Percentiles rank a stretch among this genome's conserved stretches.
These are phyloP conservation scores for Bufo bufo DNA, from an alignment of 2,113 vertebrate species.

Conservation along the genomic window DNA sequence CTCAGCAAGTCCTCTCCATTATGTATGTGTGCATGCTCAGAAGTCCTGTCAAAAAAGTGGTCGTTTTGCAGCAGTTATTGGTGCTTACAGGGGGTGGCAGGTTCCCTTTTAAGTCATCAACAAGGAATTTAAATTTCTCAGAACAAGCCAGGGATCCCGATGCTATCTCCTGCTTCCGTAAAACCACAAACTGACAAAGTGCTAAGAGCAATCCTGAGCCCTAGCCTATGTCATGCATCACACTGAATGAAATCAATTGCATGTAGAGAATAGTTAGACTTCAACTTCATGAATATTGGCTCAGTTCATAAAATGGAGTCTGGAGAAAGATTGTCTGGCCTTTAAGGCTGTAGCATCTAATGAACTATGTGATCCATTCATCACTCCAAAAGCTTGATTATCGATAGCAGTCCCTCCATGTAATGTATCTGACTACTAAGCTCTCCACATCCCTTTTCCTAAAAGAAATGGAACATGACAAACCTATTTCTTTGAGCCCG, in stretches of 20 bases:
- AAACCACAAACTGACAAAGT: not conserved
- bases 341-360: slow-evolving; percentile 49
- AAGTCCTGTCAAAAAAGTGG: no score
- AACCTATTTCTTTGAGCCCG: slow-evolving; percentile 34
- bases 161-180: not conserved
- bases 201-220: not conserved
- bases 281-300: not conserved
- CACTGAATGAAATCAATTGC: not conserved
- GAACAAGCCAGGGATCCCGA: not conserved
- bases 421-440: slow-evolving; percentile 25
- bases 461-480: slow-evolving; percentile 49
- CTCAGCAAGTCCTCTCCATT: no score
- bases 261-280: not conserved
- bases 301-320: not conserved
- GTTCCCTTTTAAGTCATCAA: no score
- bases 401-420: slow-evolving; percentile 19
- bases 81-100: no score
- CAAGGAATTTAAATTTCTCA: not conserved
- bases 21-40: no score
- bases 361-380: slow-evolving; percentile 54
- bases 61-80: no score
- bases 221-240: not conserved
- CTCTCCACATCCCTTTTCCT: not conserved
- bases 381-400: slow-evolving; percentile 18
- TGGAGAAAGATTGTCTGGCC: not conserved